Conservation (phyloP, 1,140 invertebrate genomes). For the Asbolus verrucosus region DNA sequence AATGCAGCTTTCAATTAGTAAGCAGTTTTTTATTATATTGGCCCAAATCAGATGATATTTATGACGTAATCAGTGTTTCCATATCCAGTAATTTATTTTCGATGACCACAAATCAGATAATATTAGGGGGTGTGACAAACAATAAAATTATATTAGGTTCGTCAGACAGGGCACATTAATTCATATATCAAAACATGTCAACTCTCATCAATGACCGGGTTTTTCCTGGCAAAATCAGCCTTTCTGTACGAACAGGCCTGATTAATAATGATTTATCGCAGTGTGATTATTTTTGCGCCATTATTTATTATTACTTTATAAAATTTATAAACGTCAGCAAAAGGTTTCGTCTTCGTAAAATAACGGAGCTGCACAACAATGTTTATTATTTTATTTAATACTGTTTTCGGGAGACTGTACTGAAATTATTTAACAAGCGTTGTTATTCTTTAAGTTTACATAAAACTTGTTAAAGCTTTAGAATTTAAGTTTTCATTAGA, state of each 20-base stretch:
- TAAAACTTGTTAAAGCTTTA: constrained; percentile 45
- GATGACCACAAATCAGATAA: constrained; percentile 45
- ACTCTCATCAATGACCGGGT: constrained; percentile 39
- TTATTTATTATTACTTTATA: constrained; percentile 18
- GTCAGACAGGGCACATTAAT: constrained; percentile 33
- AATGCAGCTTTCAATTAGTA: not conserved
- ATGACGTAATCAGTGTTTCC: constrained; percentile 22
- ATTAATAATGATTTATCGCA: constrained; percentile 39
- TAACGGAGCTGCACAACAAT: not conserved
- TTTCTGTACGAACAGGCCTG: constrained; percentile 17
- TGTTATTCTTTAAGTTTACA: constrained; percentile 38
- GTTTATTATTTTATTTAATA: constrained; percentile 17
- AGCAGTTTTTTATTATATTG: constrained; percentile 13
- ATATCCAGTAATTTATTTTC: constrained; percentile 44
- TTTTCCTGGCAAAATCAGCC: constrained; percentile 19
- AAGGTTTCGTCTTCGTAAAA: not conserved
- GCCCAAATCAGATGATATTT: constrained; percentile 18
- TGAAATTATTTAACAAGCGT: constrained; percentile 39
- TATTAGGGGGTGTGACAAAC: constrained; percentile 45
- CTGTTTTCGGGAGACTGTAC: constrained; percentile 3
- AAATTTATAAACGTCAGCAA: constrained; percentile 13
- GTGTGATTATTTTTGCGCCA: constrained; percentile 31
- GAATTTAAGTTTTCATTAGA: constrained; percentile 53
- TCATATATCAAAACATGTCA: constrained; percentile 48
- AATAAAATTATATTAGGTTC: constrained; percentile 48